Base-by-base conservation (phyloP, 2,888 invertebrate genomes). In the Pristionchus arcanus region DNA sequence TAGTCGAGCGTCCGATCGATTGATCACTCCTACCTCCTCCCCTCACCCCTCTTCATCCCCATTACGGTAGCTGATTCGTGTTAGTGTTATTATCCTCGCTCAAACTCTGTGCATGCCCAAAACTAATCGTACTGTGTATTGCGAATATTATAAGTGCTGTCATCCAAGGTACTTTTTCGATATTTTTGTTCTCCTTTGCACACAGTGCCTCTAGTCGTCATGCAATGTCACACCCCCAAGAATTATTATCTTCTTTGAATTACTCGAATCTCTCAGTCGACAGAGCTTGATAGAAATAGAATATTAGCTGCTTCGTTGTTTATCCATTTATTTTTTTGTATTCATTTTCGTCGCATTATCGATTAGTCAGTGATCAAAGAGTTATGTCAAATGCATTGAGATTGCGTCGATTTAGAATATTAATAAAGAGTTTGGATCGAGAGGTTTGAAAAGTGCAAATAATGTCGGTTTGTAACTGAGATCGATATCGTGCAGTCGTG, bases 271-370 rank as follows among this genome's bases (percentile, higher is more conserved):
- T 77, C 37, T 77, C 19, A 21, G 13, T 77, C 21, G 25, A 11
- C 77, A 77, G 77, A 77, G 77, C 77, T 77, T 77, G 77, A 77
- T 77, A 77, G 77, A 77, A n/a, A 42, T 77, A 77, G 42, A 42
- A 11, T 77, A 77, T 21, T 77, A 77, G 77, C 16, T 74, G 74
- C 74, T 74, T 37, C 34, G 34, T 74, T 37, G 25, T 77, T 71
- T 71, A 25, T 34, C 34, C 34, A 7, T 49, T n/a, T 49, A 49
- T 49, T 71, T 34, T 71, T 71, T 71, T 15, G 13, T 68, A 13
- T 68, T 71, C 34, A 49, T n/a, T 53, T n/a, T 71, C 28, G 28
- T 68, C n/a, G 71, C 74, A 42, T 77, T 42, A 77, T 11, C 25
- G 25, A 77, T 77, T 77, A 42, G 74, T 16, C 42, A 15, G 66